Evolutionary conservation across 2,113 vertebrate genomes (phyloP), one percentile per base, ranked within the genome.

Genomic region (Anguilla rostrata): DNA sequence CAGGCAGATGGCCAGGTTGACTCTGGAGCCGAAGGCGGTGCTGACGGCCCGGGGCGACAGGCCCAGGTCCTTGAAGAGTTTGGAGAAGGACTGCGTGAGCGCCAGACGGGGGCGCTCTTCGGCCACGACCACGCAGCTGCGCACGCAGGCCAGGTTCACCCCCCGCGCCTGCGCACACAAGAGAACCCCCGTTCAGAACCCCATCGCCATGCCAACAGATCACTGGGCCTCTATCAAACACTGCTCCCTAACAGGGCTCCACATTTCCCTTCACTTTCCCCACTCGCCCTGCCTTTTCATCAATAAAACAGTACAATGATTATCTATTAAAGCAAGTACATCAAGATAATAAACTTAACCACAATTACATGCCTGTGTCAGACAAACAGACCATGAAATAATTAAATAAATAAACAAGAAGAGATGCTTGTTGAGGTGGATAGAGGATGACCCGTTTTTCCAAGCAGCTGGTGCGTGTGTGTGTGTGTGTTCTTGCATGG

Each of bases 11-110:
- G 98, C 98, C 60, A 98, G 94, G 75, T 99, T 99, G 90, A 99
- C 98, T 91, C 98, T 94, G 0, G 98, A 98, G 15, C 98, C 98
- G 39, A 99, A 99, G 83, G 98, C 97, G 63, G 98, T 99, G 95
- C 98, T 99, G 79, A 99, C 98, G 0, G 98, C 98, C 9, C 98
- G 95, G 0, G 96, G 91, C 0, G 98, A 99, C 60, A 99, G 94
- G 0, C 98, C 98, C 0, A 99, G 92, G 89, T 99, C 98, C 91
- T 99, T 99, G 90, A 99, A 99, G 89, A 99, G 96, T 83, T 99
- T 99, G 92, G 98, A 99, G 95, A 99, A 99, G 88, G 98, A 99
- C 16, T 98, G 97, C 0, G 98, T 95, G 85, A 99, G 97, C 16
- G 95, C 57, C 5, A 98, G 95, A 0, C 98, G 97, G 0, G 98